These are phyloP conservation scores for Emydura subglobosa DNA, from an alignment of 2,113 vertebrate species.

Conservation along the genomic window DNA sequence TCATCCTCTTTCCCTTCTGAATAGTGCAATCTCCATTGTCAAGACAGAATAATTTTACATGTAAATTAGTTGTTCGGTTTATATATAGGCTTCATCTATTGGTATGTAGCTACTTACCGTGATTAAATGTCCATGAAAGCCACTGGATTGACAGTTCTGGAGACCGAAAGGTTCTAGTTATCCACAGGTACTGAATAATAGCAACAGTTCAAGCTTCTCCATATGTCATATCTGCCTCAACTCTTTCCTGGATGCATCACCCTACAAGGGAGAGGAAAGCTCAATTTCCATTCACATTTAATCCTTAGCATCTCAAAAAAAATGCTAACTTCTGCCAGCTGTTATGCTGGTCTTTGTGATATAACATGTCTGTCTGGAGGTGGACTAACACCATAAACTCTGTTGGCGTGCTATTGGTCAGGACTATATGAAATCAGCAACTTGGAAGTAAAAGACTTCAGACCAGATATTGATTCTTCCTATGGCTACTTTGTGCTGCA, in stretches of 20 bases:
- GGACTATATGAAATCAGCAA: not conserved
- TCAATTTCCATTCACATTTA: not conserved
- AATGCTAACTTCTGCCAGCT: not conserved
- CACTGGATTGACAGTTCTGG: not conserved
- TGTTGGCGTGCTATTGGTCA: not conserved
- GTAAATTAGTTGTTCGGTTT: not conserved
- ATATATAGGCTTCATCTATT: not conserved
- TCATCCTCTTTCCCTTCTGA: not conserved
- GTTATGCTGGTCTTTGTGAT: not conserved
- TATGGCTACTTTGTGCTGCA: not conserved
- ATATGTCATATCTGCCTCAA: not conserved
- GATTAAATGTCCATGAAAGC: not conserved
- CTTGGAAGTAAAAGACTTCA: not conserved
- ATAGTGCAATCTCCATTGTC: not conserved
- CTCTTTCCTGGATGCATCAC: not conserved
- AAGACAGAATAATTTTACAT: not conserved
- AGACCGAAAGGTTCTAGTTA: not conserved
- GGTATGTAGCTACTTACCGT: not conserved
- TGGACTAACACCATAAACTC: not conserved
- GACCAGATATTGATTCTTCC: not conserved
- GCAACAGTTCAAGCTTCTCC: not conserved
- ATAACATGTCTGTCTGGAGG: not conserved
- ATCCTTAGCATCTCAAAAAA: not conserved
- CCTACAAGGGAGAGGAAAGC: not conserved
- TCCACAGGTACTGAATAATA: not conserved